phyloP scores from a whole-genome alignment of 1,140 invertebrate species.

The Sarcophaga bullata region DNA sequence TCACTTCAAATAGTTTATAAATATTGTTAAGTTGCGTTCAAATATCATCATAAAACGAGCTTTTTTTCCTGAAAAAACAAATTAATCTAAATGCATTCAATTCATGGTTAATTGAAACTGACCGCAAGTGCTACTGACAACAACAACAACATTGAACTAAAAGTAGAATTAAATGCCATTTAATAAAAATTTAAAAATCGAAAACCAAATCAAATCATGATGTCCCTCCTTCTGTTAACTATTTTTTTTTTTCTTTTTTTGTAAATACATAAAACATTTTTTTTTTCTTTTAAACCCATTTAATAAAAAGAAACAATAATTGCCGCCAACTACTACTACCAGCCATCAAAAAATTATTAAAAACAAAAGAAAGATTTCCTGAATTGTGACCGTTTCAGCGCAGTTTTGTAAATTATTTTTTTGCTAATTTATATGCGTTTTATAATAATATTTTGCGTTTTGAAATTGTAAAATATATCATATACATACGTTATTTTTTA shows the following conservation, averaged over 20 bases:
- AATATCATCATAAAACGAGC: background rate
- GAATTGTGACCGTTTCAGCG: constrained; percentile 20
- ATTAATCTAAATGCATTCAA: background rate
- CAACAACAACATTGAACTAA: background rate
- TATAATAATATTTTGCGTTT: background rate
- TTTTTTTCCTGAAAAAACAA: background rate
- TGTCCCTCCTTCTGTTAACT: constrained; percentile 57
- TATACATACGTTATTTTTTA: background rate
- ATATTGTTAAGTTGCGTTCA: background rate
- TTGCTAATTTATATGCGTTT: background rate
- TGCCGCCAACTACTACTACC: constrained; percentile 3
- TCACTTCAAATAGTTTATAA: no score
- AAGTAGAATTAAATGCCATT: background rate
- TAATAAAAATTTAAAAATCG: background rate
- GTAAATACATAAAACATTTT: no score
- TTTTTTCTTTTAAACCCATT: background rate
- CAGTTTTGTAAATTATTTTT: background rate
- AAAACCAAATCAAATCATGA: constrained; percentile 49
- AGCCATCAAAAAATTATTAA: background rate
- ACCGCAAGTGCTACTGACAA: constrained; percentile 8
- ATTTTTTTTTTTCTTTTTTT: no score
- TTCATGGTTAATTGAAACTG: no score
- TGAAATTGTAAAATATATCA: background rate
- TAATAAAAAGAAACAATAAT: background rate
- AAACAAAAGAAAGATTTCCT: background rate